Conservation (phyloP, 2,113 vertebrate genomes). For the Neolamprologus falcicula region DNA sequence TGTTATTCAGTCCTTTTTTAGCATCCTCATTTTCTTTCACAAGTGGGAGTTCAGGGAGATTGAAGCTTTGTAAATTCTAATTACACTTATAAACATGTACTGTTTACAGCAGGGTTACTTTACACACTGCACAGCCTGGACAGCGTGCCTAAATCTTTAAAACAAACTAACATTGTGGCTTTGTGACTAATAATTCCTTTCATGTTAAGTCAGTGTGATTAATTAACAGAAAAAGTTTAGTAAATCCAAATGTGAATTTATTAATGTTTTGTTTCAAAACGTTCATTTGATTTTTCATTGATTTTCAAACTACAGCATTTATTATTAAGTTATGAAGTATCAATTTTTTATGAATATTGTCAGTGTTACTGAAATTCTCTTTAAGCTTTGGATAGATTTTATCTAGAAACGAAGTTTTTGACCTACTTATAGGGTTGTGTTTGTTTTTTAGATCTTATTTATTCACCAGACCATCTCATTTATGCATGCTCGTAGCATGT, state of each 20-base stretch:
- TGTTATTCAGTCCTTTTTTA: not conserved
- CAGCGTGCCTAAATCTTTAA: not conserved
- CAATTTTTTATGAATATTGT: not conserved
- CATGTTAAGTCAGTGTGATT: not conserved
- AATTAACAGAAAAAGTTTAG: not conserved
- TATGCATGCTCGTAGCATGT: not conserved
- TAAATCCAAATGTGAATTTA: not conserved
- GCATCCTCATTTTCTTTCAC: not conserved
- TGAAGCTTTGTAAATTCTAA: not conserved
- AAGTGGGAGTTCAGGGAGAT: not conserved
- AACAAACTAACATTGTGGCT: not conserved
- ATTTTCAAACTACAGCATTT: not conserved
- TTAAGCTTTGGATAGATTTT: not conserved
- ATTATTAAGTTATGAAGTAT: not conserved
- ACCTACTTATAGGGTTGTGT: not conserved
- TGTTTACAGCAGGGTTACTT: not conserved
- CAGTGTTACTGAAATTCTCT: not conserved
- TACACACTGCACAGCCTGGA: not conserved
- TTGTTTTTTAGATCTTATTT: not conserved
- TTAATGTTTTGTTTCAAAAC: not conserved
- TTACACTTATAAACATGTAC: not conserved
- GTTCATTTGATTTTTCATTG: not conserved
- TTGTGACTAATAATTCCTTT: not conserved
- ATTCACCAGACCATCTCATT: not conserved
- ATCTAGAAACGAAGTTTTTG: not conserved